A percentile compares a stretch with the other conserved stretches of the same genome.
Conservation (phyloP, 2,113 vertebrate species). For the Percopsis transmontana region DNA sequence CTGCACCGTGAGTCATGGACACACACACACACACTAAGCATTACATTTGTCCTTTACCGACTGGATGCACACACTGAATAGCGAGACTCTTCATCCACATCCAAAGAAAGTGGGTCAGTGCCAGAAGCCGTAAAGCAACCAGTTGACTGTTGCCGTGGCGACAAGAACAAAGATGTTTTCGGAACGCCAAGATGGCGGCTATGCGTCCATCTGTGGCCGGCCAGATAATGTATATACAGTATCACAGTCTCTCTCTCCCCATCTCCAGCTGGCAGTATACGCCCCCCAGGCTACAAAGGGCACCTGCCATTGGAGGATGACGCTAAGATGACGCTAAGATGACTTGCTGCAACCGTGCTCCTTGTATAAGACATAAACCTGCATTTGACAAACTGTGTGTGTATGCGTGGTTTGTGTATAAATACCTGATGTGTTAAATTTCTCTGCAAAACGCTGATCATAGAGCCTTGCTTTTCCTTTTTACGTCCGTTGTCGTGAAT, state of each 20-base stretch:
- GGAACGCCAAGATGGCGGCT: slow-evolving; percentile 12
- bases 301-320: slow-evolving; percentile 49
- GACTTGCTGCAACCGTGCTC: background rate
- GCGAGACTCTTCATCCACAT: slow-evolving; percentile 40
- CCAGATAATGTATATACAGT: background rate
- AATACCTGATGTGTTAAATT: too few relatives aligned
- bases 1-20: slow-evolving; percentile 43
- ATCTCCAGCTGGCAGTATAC: slow-evolving; percentile 32
- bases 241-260: slow-evolving; percentile 22
- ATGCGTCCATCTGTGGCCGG: slow-evolving; percentile 40
- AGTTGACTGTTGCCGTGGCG: slow-evolving; percentile 30
- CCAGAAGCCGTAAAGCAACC: slow-evolving; percentile 47
- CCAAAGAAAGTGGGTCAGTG: slow-evolving; percentile 68
- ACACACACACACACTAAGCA: background rate
- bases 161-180: slow-evolving; percentile 43
- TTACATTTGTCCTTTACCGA: slow-evolving; percentile 11
- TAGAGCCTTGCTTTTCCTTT: too few relatives aligned
- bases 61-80: slow-evolving; percentile 13
- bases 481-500: too few relatives aligned
- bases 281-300: slow-evolving; percentile 51
- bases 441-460: too few relatives aligned
- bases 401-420: background rate
- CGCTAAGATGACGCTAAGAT: background rate
- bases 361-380: too few relatives aligned
- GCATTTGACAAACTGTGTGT: too few relatives aligned